These are phyloP conservation scores for Venustoraphidia nigricollis DNA, from an alignment of 2,888 invertebrate species.

Conservation along the genomic window DNA sequence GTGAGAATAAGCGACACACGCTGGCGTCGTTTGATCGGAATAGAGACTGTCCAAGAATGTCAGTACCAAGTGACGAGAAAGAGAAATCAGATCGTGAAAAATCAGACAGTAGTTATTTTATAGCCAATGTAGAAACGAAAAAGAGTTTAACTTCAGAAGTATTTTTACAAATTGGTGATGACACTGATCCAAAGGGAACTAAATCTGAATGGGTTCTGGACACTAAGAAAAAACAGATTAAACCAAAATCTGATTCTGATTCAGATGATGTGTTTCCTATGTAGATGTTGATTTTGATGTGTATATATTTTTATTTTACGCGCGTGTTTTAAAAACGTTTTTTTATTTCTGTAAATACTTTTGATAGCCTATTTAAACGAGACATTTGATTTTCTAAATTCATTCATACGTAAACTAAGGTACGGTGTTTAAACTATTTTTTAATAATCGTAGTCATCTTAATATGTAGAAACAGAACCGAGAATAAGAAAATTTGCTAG, in stretches of 20 bases:
- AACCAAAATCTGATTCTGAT: not conserved
- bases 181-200: not conserved
- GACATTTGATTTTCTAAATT: not conserved
- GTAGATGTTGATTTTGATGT: not conserved
- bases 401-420: not conserved
- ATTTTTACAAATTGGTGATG: conserved; percentile 12
- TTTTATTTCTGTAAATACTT: too few species aligned
- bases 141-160: conserved; percentile 11
- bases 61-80: not conserved
- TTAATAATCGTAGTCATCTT: too few species aligned
- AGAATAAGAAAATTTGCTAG: too few species aligned
- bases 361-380: too few species aligned
- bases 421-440: conserved; percentile 1
- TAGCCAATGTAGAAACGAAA: conserved; percentile 13
- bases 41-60: too few species aligned
- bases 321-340: too few species aligned
- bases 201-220: conserved; percentile 1
- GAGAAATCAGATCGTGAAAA: not conserved
- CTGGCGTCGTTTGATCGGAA: too few species aligned
- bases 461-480: too few species aligned
- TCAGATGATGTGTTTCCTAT: not conserved
- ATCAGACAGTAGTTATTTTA: conserved; percentile 12
- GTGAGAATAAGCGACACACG: too few species aligned
- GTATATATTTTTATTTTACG: not conserved
- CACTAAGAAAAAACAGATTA: not conserved